Evolutionary conservation across 2,113 vertebrate genomes (phyloP), one percentile per base, ranked within the genome.

Genomic region (Cyprinodon variegatus): DNA sequence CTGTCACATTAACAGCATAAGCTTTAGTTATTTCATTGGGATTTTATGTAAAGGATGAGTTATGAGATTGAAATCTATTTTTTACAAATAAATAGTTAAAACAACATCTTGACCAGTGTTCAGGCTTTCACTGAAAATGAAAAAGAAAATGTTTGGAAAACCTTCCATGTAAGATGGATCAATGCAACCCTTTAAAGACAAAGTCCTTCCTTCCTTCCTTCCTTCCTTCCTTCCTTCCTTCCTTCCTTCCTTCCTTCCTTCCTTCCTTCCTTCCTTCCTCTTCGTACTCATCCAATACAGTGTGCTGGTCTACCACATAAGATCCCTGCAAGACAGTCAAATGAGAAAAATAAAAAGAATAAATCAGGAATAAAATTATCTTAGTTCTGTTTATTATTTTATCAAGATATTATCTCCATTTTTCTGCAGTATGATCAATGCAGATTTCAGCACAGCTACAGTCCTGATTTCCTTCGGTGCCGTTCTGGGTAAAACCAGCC

Each of bases 401-500:
- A 57, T 20, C n/a, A 7, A 14, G 17, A 9, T 57, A 6, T 76
- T 78, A 0, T 72, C 60, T 48, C 7, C 37, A 72, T 8, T 64
- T n/a, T 64, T 66, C 40, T 60, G 46, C 78, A 99, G 98, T 62
- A 96, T 99, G 86, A 98, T 99, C 86, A 97, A 96, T 12, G 97
- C 97, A 77, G 98, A 99, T 93, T 98, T 99, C 90, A 99, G 97
- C 78, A 97, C 97, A 65, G 97, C 96, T 14, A 93, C 96, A 0
- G 97, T 97, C 74, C 91, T 99, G 84, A 99, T 99, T 89, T 98
- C 97, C 2, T 99, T 99, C 40, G 98, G 98, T 65, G 98, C 97
- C 0, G 91, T 99, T 59, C 88, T 99, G 88, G 98, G 98, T 20
- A 99, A 96, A 93, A 98, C 96, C 76, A 99, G 96, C 70, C 97